Evolutionary conservation across 2,888 invertebrate genomes (phyloP).

Genomic region (Scaptomyza parva): DNA sequence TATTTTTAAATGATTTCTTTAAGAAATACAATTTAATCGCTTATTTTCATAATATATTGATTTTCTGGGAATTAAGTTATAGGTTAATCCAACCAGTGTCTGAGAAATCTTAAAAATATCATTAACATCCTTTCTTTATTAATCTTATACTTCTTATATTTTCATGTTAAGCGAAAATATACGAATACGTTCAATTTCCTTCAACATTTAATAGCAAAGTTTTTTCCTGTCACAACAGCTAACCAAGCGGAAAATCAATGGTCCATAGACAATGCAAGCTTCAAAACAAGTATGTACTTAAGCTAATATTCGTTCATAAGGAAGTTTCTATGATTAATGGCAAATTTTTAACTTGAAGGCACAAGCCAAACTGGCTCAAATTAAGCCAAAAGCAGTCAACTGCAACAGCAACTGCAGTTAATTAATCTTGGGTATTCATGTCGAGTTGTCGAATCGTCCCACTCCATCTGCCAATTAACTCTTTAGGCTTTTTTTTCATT

Average conservation of each 20-base stretch:
- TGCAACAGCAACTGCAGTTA: constrained; percentile 33
- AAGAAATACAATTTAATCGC: constrained; percentile 23
- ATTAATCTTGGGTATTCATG: constrained; percentile 48
- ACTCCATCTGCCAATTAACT: constrained; percentile 48
- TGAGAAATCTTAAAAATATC: too few relatives aligned
- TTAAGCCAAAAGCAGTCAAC: constrained; percentile 56
- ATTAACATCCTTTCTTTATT: too few relatives aligned
- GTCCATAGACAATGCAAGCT: constrained; percentile 15
- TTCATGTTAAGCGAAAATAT: too few relatives aligned
- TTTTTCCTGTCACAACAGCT: constrained; percentile 37
- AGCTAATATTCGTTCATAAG: constrained; percentile 36
- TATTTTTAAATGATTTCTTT: constrained; percentile 35
- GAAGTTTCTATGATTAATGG: constrained; percentile 44
- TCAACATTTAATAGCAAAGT: not conserved
- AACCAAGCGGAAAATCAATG: constrained; percentile 57
- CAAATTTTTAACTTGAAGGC: constrained; percentile 6
- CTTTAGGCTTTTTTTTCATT: constrained; percentile 23
- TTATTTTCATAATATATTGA: not conserved
- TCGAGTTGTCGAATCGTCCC: constrained; percentile 18
- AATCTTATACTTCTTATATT: too few relatives aligned
- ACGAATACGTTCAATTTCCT: not conserved
- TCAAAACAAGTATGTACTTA: constrained; percentile 11
- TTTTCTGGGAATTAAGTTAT: too few relatives aligned
- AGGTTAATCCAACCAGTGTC: too few relatives aligned
- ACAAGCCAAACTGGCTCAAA: constrained; percentile 17